Percentiles rank a stretch among this genome's conserved stretches.
These are phyloP conservation scores for Polyodon spathula DNA, from an alignment of 2,113 vertebrate species.

Conservation along the genomic window DNA sequence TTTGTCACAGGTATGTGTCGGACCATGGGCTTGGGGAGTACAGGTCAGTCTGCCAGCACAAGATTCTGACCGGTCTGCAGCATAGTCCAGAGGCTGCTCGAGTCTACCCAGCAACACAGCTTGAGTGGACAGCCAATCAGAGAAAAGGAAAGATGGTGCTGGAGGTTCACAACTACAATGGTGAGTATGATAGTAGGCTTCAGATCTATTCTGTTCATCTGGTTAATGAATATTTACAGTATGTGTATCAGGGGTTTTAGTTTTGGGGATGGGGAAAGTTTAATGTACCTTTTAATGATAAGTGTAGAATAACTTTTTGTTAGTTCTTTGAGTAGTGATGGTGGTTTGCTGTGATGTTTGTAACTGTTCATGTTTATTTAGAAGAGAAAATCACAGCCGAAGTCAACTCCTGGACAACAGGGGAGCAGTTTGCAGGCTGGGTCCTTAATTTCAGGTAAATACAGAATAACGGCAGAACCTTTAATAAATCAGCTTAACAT, in stretches of 20 bases:
- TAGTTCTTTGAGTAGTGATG: too few relatives aligned
- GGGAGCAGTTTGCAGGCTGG: constrained; percentile 73
- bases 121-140: constrained; percentile 86
- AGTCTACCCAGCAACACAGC: constrained; percentile 64
- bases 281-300: too few relatives aligned
- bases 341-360: too few relatives aligned
- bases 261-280: too few relatives aligned
- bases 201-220: too few relatives aligned
- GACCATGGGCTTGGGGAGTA: constrained; percentile 67
- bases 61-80: constrained; percentile 68
- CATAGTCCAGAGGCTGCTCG: constrained; percentile 40
- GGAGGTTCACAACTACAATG: constrained; percentile 73
- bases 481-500: too few relatives aligned
- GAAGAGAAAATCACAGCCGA: constrained; percentile 73
- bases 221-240: too few relatives aligned
- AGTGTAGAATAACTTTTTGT: too few relatives aligned
- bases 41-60: constrained; percentile 82
- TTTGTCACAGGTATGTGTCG: constrained; percentile 62
- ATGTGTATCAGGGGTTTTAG: too few relatives aligned
- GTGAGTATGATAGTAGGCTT: constrained; percentile 41
- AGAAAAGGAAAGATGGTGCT: constrained; percentile 82
- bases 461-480: too few relatives aligned
- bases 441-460: constrained; percentile 70
- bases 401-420: constrained; percentile 93
- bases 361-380: constrained; percentile 31